A percentile compares a stretch with the other conserved stretches of the same genome.
Evolutionary conservation across 2,888 invertebrate species (phyloP).

Genomic region (Prenolepis imparis): DNA sequence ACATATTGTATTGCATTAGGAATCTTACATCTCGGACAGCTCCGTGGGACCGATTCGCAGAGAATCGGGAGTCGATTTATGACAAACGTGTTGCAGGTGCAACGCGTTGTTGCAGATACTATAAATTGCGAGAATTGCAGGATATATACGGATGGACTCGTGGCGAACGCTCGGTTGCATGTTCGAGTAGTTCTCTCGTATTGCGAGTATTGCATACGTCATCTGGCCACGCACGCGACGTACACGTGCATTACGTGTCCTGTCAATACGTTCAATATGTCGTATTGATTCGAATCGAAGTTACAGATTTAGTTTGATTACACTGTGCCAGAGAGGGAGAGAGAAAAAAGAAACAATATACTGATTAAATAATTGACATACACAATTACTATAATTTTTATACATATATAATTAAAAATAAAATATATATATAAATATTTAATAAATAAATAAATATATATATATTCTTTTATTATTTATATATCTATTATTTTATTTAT

Average conservation of each 20-base stretch:
- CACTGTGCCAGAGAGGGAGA: neutral
- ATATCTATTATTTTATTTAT: too few species aligned
- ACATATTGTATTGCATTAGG: constrained; percentile 16
- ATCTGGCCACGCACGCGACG: constrained; percentile 43
- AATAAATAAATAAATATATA: neutral
- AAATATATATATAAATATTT: neutral
- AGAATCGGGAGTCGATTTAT: constrained; percentile 42
- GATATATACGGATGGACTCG: constrained; percentile 47
- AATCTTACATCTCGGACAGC: neutral
- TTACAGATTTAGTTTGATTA: constrained; percentile 27
- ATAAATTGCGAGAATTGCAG: constrained; percentile 53
- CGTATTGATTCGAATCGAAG: constrained; percentile 25
- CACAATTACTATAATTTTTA: neutral
- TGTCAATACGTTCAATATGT: constrained; percentile 41
- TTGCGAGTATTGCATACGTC: constrained; percentile 40
- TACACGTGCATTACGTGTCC: constrained; percentile 41
- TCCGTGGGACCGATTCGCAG: constrained; percentile 9
- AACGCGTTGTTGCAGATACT: constrained; percentile 53
- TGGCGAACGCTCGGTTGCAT: constrained; percentile 42
- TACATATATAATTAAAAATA: neutral
- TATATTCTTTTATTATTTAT: neutral
- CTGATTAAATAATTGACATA: neutral
- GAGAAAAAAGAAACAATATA: neutral
- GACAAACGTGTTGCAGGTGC: constrained; percentile 46
- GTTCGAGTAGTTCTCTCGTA: constrained; percentile 36